Base-by-base conservation (phyloP, 2,113 vertebrate genomes). In the Heterochromis multidens region DNA sequence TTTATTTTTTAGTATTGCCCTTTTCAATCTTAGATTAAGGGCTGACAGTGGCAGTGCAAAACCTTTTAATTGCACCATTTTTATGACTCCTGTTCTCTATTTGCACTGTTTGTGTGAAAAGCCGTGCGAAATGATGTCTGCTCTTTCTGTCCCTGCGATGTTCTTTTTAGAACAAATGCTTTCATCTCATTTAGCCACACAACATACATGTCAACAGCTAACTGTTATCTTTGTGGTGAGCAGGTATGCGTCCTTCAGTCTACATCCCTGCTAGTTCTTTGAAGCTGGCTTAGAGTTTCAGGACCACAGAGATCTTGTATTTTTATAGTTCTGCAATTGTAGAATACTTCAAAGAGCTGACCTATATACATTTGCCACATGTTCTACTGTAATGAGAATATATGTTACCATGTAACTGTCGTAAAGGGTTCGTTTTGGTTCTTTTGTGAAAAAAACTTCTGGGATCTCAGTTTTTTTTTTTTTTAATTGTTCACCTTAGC, bases 401-500 rank as follows among this genome's bases (percentile, higher is more conserved):
- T 27, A 37, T 79, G 35, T 78, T 56, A 23, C 5, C 29, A 27
- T 3, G 2, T 0, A 56, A 58, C 5, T 59, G 7, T 7, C 27
- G 19, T 10, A 76, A 80, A 54, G 3, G 16, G 35, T 29, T 81
- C 9, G 13, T 67, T 35, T 79, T 81, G 16, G 10, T 72, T n/a
- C 6, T 37, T 79, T 62, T 10, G 21, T 29, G 14, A 63, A 16
- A 54, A n/a, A 23, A 65, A 74, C 72, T 0, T 62, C 49, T 13
- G 62, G 14, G 65, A 43, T 46, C 65, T 46, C 5, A 3, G 6
- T 5, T 19, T 35, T 46, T 17, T 23, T 62, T 33, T n/a, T 19
- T 6, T 59, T 29, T n/a, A 54, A 49, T 37, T 78, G 84, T 96
- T 94, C 78, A 99, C 98, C 97, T 99, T 99, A 91, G 98, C 97